Conservation (phyloP, 2,888 invertebrate species). For the Pherbina coryleti region DNA sequence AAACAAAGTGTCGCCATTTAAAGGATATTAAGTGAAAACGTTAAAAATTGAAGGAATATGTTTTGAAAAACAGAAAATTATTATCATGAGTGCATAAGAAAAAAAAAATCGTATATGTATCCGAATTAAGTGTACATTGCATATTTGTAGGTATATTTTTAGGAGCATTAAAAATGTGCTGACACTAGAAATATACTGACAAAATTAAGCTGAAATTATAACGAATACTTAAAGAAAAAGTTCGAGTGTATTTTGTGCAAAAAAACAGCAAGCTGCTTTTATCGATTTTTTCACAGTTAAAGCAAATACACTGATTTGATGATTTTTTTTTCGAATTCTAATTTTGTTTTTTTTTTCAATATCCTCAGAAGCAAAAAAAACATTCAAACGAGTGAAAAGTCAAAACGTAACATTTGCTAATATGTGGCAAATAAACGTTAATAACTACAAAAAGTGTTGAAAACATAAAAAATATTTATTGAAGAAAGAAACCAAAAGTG, state of each 20-base stretch:
- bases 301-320: neutral
- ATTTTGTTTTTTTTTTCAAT: neutral
- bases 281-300: conserved; percentile 17
- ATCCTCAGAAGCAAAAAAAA: neutral
- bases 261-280: conserved; percentile 5
- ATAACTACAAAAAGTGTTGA: neutral
- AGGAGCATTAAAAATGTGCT: neutral
- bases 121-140: neutral
- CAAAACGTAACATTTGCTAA: neutral
- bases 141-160: conserved; percentile 22
- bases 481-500: neutral
- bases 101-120: neutral
- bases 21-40: neutral
- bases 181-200: neutral
- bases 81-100: neutral
- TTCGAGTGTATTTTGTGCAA: neutral
- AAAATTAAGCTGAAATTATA: neutral
- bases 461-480: neutral
- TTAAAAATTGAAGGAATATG: neutral
- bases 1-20: neutral
- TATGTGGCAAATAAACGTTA: neutral
- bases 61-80: neutral
- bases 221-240: neutral
- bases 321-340: neutral
- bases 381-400: neutral